A percentile compares a stretch with the other conserved stretches of the same genome.
Conservation (phyloP, 2,797 vertebrate genomes). For the Aythya fuligula region DNA sequence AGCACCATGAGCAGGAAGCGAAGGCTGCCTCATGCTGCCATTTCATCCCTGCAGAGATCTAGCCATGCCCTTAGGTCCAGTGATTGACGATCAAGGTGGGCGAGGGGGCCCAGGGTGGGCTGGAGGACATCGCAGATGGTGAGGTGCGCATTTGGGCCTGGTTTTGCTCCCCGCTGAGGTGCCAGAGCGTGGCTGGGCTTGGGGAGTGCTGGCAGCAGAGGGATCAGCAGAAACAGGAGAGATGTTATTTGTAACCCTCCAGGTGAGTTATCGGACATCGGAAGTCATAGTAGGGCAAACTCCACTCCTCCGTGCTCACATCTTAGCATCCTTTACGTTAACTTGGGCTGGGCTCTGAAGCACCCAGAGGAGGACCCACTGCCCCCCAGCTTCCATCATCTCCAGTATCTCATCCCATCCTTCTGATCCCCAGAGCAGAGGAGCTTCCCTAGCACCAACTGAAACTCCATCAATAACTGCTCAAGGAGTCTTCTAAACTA, state of each 20-base stretch:
- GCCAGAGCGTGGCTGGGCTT: fast-evolving
- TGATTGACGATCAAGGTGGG: background rate
- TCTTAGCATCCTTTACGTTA: background rate
- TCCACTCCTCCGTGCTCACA: background rate
- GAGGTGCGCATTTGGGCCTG: background rate
- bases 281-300: background rate
- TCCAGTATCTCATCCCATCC: background rate
- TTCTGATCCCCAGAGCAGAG: background rate
- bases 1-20: background rate
- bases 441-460: background rate
- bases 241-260: fast-evolving
- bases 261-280: fast-evolving
- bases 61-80: background rate
- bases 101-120: background rate
- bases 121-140: background rate
- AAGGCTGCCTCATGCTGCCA: background rate
- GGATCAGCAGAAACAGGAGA: background rate
- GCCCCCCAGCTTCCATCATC: background rate
- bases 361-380: fast-evolving
- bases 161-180: background rate
- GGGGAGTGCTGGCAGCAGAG: background rate
- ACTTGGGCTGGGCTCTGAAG: background rate
- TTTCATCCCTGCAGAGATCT: background rate
- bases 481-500: slow-evolving; percentile 54
- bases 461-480: slow-evolving; percentile 41